Conservation (phyloP, 2,113 vertebrate species). For the Hyaena hyaena region DNA sequence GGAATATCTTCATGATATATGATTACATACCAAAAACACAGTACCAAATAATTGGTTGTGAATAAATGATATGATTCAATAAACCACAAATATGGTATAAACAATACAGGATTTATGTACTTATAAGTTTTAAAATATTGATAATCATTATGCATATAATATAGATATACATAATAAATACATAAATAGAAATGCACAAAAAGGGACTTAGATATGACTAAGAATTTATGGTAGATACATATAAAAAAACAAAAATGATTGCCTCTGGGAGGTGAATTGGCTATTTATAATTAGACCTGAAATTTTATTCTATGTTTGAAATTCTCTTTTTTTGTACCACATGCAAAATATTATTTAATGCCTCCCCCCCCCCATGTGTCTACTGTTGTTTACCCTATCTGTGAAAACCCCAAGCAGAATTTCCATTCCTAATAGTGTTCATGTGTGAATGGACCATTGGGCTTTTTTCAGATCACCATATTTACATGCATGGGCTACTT, state of each 20-base stretch:
- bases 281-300: background rate
- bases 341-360: background rate
- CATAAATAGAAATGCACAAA: background rate
- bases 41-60: background rate
- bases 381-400: background rate
- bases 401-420: background rate
- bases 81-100: background rate
- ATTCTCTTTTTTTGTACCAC: background rate
- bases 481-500: slow-evolving; percentile 12
- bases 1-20: background rate
- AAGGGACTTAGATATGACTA: background rate
- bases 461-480: background rate
- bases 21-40: background rate
- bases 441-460: background rate
- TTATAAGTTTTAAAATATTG: background rate
- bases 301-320: background rate
- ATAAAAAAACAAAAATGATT: background rate
- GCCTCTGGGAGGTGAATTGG: background rate
- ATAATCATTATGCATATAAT: background rate
- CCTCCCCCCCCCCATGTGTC: background rate
- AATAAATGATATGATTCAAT: background rate
- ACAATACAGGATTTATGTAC: background rate
- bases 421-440: background rate
- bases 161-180: background rate
- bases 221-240: background rate